These are phyloP conservation scores for Eristalis tenax DNA, from an alignment of 2,888 invertebrate species.

Conservation along the genomic window DNA sequence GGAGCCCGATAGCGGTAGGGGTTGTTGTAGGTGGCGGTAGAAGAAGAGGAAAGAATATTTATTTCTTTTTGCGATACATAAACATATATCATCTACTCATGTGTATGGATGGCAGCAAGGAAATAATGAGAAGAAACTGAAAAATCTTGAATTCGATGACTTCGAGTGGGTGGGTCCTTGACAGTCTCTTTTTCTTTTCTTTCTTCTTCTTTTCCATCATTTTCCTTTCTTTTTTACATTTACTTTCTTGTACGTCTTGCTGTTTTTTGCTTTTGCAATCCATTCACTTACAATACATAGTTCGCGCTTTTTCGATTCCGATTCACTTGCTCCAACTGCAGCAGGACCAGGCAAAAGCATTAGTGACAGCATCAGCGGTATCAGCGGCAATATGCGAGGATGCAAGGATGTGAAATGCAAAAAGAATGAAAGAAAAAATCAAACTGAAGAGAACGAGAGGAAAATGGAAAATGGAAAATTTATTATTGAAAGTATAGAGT, in stretches of 20 bases:
- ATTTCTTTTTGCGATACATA: conserved; percentile 37
- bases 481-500: conserved; percentile 65
- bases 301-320: conserved; percentile 71
- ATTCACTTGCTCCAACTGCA: conserved; percentile 62
- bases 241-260: background rate
- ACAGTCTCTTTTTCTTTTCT: conserved; percentile 27
- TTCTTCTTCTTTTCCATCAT: conserved; percentile 5
- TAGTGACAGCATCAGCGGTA: no score
- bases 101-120: conserved; percentile 10
- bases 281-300: conserved; percentile 62
- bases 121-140: conserved; percentile 56
- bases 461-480: conserved; percentile 57
- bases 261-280: background rate
- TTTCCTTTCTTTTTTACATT: conserved; percentile 1
- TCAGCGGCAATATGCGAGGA: conserved; percentile 27
- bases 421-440: conserved; percentile 58
- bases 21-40: background rate
- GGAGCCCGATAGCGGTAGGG: background rate
- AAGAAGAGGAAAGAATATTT: conserved; percentile 18
- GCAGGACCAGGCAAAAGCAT: conserved; percentile 3
- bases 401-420: conserved; percentile 22
- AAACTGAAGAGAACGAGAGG: background rate
- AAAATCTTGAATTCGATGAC: conserved; percentile 68
- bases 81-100: conserved; percentile 31
- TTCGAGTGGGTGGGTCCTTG: conserved; percentile 70